Conservation (phyloP, 2,113 vertebrate genomes). For the Pachypanchax playfairii region DNA sequence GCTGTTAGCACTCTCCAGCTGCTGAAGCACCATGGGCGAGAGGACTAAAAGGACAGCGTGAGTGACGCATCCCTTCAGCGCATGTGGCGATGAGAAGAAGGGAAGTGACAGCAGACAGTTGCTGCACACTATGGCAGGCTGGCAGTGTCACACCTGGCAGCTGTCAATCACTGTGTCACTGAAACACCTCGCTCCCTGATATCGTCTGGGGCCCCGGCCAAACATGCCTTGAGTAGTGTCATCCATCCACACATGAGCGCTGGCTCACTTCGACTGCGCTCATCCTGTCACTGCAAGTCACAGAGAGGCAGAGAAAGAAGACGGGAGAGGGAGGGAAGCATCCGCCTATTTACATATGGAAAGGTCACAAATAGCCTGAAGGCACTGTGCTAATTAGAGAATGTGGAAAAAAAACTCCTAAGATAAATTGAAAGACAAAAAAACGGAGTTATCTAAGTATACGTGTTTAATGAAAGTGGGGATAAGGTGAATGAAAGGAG, state of each 20-base stretch:
- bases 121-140: slow-evolving; percentile 65
- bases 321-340: slow-evolving; percentile 65
- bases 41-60: slow-evolving; percentile 34
- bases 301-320: slow-evolving; percentile 26
- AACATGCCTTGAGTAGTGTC: slow-evolving; percentile 76
- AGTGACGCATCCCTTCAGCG: slow-evolving; percentile 20
- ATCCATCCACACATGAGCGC: slow-evolving; percentile 66
- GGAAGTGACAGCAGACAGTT: slow-evolving; percentile 79
- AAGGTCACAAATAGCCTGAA: slow-evolving; percentile 85
- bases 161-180: slow-evolving; percentile 73
- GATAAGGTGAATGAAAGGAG: slow-evolving; percentile 68
- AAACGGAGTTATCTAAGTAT: slow-evolving; percentile 69
- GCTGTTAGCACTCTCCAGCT: slow-evolving; percentile 43
- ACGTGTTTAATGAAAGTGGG: slow-evolving; percentile 56
- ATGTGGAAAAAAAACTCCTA: slow-evolving; percentile 72
- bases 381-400: slow-evolving; percentile 83
- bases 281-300: slow-evolving; percentile 73
- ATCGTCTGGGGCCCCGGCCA: slow-evolving; percentile 73
- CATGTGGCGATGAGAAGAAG: slow-evolving; percentile 33
- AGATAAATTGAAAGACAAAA: slow-evolving; percentile 78
- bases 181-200: slow-evolving; percentile 65
- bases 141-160: slow-evolving; percentile 80
- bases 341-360: slow-evolving; percentile 81
- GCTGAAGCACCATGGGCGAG: slow-evolving; percentile 48
- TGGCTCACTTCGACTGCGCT: slow-evolving; percentile 62